phyloP scores from a whole-genome alignment of 2,797 vertebrate genomes.

The Mormyrus proboscirostris region DNA sequence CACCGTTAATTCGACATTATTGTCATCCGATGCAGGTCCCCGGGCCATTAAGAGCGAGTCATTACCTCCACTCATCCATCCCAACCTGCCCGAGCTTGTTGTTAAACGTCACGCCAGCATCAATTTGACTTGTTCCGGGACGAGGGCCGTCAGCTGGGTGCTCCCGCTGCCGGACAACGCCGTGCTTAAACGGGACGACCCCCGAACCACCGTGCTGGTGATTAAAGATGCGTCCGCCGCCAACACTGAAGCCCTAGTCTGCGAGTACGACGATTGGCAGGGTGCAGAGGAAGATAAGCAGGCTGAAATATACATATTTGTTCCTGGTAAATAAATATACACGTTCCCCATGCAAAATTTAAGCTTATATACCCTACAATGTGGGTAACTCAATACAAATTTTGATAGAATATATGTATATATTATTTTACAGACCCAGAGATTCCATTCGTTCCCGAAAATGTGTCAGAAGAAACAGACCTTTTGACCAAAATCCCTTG shows the following conservation, averaged over 20 bases:
- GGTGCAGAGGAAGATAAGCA: constrained; percentile 51
- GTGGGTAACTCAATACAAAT: not conserved
- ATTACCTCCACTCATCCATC: constrained; percentile 67
- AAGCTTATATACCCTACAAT: not conserved
- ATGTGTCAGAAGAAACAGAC: constrained; percentile 56
- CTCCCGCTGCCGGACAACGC: constrained; percentile 63
- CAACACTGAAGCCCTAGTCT: constrained; percentile 75
- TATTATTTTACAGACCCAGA: constrained; percentile 62
- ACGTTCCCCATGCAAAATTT: not conserved
- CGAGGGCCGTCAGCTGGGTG: constrained; percentile 72
- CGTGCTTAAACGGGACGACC: constrained; percentile 54
- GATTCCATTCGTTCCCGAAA: constrained; percentile 70
- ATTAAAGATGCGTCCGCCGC: constrained; percentile 66
- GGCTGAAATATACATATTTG: constrained; percentile 75
- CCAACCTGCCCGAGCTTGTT: constrained; percentile 63
- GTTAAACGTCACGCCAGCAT: constrained; percentile 70
- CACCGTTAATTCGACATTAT: not conserved
- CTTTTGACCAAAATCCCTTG: constrained; percentile 70
- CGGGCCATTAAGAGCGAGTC: constrained; percentile 51
- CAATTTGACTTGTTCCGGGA: constrained; percentile 76
- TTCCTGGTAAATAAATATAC: constrained; percentile 66
- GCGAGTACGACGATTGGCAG: constrained; percentile 53
- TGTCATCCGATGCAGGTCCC: constrained; percentile 24
- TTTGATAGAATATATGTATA: not conserved
- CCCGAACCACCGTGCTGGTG: constrained; percentile 68